Evolutionary conservation across 2,888 invertebrate species (phyloP).

Genomic region (Dryobota labecula): DNA sequence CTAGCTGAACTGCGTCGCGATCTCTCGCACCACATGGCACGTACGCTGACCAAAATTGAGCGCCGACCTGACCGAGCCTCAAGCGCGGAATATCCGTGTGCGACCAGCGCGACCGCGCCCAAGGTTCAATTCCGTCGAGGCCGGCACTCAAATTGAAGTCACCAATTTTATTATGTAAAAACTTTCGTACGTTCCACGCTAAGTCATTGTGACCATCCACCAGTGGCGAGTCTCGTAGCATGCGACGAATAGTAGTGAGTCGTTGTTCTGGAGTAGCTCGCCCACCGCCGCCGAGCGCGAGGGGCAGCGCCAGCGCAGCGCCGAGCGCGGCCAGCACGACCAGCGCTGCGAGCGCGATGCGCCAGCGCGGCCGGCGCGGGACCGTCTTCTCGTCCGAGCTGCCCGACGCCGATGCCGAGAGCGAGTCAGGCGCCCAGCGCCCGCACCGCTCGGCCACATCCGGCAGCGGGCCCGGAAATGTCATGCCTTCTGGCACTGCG

Average conservation of each 20-base stretch:
- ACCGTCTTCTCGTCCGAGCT: slow-evolving; percentile 88
- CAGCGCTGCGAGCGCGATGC: slow-evolving; percentile 90
- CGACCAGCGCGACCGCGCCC: slow-evolving; percentile 97
- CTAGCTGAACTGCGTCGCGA: slow-evolving; percentile 95
- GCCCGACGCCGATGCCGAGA: slow-evolving; percentile 88
- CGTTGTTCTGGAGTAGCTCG: slow-evolving; percentile 91
- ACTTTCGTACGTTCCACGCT: slow-evolving; percentile 97
- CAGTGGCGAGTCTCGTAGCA: slow-evolving; percentile 93
- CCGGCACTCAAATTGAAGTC: slow-evolving; percentile 92
- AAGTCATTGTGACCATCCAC: slow-evolving; percentile 96
- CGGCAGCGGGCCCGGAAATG: slow-evolving; percentile 88
- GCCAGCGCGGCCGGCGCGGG: slow-evolving; percentile 89
- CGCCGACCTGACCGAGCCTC: slow-evolving; percentile 95
- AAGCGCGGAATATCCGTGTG: slow-evolving; percentile 97
- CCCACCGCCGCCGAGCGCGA: slow-evolving; percentile 87
- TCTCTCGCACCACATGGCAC: slow-evolving; percentile 96
- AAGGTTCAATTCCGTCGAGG: slow-evolving; percentile 93
- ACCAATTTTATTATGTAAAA: slow-evolving; percentile 95
- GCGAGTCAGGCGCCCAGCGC: slow-evolving; percentile 88
- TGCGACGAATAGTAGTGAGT: slow-evolving; percentile 91
- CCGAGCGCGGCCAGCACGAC: slow-evolving; percentile 91
- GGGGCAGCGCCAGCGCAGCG: slow-evolving; percentile 91
- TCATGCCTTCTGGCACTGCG: slow-evolving; percentile 88
- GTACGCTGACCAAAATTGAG: slow-evolving; percentile 97
- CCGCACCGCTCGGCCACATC: slow-evolving; percentile 89